Conservation (phyloP, 2,797 vertebrate species). For the Somateria mollissima region DNA sequence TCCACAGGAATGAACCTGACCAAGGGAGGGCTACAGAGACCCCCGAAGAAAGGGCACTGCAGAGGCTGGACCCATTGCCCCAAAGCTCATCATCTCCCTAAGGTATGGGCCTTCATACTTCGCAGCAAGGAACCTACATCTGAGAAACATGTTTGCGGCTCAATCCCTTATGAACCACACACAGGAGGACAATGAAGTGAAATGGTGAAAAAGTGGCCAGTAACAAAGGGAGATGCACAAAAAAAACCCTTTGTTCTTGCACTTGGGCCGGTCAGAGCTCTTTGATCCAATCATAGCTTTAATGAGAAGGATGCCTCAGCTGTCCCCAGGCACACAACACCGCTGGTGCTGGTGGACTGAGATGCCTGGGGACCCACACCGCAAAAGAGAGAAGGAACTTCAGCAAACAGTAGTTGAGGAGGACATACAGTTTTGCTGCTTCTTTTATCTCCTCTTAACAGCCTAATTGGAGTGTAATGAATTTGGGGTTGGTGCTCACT, state of each 20-base stretch:
- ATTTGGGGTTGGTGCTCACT: conserved; percentile 26
- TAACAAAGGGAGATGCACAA: neutral
- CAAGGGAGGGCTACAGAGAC: neutral
- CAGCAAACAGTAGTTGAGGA: conserved; percentile 50
- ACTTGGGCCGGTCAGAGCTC: neutral
- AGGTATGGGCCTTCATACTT: neutral
- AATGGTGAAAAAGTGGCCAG: neutral
- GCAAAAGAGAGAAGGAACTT: conserved; percentile 60
- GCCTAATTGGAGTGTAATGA: conserved; percentile 69
- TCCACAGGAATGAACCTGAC: neutral
- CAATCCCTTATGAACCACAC: neutral
- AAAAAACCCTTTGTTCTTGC: neutral
- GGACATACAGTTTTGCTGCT: conserved; percentile 51
- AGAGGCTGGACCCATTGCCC: neutral
- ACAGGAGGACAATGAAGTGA: neutral
- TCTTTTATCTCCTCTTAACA: conserved; percentile 71
- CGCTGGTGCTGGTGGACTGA: neutral
- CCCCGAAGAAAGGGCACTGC: neutral
- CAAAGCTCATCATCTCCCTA: neutral
- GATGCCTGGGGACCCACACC: neutral
- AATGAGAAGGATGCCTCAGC: conserved; percentile 20
- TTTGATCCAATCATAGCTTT: conserved; percentile 5
- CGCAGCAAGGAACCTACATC: neutral
- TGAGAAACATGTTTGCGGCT: neutral
- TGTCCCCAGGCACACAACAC: conserved; percentile 4